Base-by-base conservation (phyloP, 2,797 vertebrate species). In the Hirundo rustica region DNA sequence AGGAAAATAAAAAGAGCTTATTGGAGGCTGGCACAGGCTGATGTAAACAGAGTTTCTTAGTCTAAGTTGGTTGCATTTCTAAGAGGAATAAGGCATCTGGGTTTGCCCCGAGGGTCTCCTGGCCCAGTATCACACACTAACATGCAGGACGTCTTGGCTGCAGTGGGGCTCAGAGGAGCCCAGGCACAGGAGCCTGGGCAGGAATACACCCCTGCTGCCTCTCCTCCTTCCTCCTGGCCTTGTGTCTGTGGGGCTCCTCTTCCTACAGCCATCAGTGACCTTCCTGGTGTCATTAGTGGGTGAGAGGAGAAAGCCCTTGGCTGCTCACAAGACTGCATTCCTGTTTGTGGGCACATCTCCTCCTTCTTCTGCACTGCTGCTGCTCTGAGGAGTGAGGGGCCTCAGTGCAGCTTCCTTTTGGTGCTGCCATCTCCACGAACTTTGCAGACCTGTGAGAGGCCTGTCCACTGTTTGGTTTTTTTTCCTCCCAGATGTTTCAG, bases 21-120 rank as follows among this genome's bases (percentile, higher is more conserved):
- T 89, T 45, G 78, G 77, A 85, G 64, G 13, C 53, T 87, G 91
- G 87, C 84, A 72, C 42, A 20, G 54, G 74, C 62, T 78, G 84
- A 42, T 85, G 71, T 47, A 87, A 91, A 81, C 81, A 72, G 62
- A 68, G 26, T 65, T 86, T 38, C 23, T 34, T 18, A 8, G 48
- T 68, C 62, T 55, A 50, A 50, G 21, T 26, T 0, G 2, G 22
- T 74, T 88, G 57, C 36, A 30, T 89, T 94, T 40, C 1, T 0
- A 11, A 50, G 77, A 72, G 62, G 45, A 88, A 27, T 10, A 18
- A 50, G 61, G 45, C 22, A 30, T 58, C 13, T 64, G 3, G 0
- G 57, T 80, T 68, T 90, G n/a, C n/a, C 65, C 20, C 1, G 2
- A 7, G 67, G 42, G 16, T 92, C 40, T 88, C 15, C 48, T 87